These are phyloP conservation scores for Drosophila ironensis DNA, from an alignment of 1,140 invertebrate species.

Conservation along the genomic window DNA sequence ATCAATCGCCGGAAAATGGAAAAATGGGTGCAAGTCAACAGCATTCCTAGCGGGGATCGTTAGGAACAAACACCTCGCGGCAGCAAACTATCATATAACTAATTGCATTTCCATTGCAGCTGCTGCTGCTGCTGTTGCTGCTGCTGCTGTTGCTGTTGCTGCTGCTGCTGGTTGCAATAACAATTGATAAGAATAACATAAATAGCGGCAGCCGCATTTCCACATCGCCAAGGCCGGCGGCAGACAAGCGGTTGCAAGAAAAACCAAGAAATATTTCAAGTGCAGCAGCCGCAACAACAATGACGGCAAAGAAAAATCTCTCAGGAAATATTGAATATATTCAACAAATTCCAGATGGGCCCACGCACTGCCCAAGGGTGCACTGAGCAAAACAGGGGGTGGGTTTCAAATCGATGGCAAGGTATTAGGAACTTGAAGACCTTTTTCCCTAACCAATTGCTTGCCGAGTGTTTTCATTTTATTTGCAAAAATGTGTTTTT, in stretches of 20 bases:
- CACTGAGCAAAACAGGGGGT: conserved; percentile 41
- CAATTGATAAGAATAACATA: conserved; percentile 41
- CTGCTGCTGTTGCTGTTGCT: conserved; percentile 5
- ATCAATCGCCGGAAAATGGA: neutral
- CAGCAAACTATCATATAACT: conserved; percentile 26
- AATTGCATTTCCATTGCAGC: conserved; percentile 14
- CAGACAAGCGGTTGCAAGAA: neutral
- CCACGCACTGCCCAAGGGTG: conserved; percentile 13
- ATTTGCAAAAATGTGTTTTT: neutral
- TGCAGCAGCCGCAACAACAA: conserved; percentile 20
- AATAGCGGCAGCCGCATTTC: conserved; percentile 14
- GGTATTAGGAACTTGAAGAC: neutral
- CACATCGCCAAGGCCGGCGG: conserved; percentile 3
- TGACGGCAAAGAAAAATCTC: neutral
- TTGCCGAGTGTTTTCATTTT: no score
- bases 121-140: conserved; percentile 7
- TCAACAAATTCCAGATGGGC: conserved; percentile 2
- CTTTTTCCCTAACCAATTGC: no score
- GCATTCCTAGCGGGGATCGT: conserved; percentile 13
- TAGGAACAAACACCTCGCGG: neutral
- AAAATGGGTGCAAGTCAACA: conserved; percentile 6
- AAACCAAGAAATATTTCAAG: conserved; percentile 34
- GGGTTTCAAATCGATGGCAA: neutral
- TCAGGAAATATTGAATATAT: neutral
- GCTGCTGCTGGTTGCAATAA: conserved; percentile 7